These are phyloP conservation scores for Cherax destructor DNA, from an alignment of 1,140 invertebrate species.

Conservation along the genomic window DNA sequence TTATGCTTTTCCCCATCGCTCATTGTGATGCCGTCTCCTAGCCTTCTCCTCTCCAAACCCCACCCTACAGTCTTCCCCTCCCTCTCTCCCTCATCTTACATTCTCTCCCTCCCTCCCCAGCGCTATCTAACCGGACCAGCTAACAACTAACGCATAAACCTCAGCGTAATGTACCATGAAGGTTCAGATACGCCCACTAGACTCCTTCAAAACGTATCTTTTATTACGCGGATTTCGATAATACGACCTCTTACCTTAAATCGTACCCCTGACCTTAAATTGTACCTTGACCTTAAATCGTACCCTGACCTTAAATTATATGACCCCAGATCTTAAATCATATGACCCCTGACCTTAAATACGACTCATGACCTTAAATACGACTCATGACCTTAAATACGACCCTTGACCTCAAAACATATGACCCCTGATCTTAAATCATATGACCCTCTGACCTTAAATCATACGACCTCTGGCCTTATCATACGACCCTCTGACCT, in stretches of 20 bases:
- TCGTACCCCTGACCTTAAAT: background rate
- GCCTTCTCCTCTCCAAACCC: no score
- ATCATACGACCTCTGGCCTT: background rate
- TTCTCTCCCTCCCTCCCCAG: background rate
- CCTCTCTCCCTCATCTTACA: background rate
- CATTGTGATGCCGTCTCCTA: no score
- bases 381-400: no score
- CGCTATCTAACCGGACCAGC: background rate
- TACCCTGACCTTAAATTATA: no score
- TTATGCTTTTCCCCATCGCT: no score
- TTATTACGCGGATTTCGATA: background rate
- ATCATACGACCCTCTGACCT: background rate
- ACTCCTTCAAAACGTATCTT: background rate
- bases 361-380: no score
- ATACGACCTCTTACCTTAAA: background rate
- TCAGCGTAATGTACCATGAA: background rate
- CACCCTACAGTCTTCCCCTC: background rate
- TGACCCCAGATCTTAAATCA: no score
- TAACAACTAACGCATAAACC: background rate
- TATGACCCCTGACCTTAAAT: no score
- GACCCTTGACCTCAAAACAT: no score
- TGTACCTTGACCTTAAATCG: no score
- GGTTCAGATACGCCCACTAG: background rate
- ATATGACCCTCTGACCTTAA: background rate
- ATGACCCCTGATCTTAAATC: no score